These are phyloP conservation scores for Lithobates sylvaticus DNA, from an alignment of 2,797 vertebrate genomes.

Conservation along the genomic window DNA sequence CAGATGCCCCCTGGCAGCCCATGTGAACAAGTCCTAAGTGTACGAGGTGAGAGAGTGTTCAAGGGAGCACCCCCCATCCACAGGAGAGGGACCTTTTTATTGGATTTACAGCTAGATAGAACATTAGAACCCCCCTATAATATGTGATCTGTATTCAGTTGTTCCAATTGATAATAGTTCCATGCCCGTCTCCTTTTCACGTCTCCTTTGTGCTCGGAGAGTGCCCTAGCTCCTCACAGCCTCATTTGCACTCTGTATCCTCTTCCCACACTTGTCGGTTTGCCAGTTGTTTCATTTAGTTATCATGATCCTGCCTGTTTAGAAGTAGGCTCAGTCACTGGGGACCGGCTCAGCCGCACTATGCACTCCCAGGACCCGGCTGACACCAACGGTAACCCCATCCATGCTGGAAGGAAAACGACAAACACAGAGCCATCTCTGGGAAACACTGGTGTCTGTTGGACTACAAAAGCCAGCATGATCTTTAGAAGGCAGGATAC, in stretches of 20 bases:
- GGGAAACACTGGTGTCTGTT: background rate
- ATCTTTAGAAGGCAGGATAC: background rate
- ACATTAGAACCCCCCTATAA: too few relatives aligned
- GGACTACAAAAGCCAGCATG: background rate
- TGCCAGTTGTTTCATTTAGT: conserved; percentile 24
- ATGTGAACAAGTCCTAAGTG: too few relatives aligned
- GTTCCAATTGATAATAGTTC: background rate
- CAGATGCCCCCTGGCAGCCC: too few relatives aligned
- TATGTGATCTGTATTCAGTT: too few relatives aligned
- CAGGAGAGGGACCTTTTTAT: too few relatives aligned
- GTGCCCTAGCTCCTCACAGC: background rate
- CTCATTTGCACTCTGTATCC: background rate
- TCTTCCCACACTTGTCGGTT: background rate
- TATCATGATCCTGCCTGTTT: background rate
- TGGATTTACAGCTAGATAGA: too few relatives aligned
- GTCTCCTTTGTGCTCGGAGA: background rate
- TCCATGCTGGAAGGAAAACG: background rate
- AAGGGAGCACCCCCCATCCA: too few relatives aligned
- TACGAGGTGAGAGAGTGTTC: too few relatives aligned
- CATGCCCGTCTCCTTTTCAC: background rate
- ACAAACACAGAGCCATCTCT: too few relatives aligned
- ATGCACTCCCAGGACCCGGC: conserved; percentile 6
- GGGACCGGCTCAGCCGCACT: conserved; percentile 30
- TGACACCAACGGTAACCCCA: conserved; percentile 14
- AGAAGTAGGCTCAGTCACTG: conserved; percentile 10